Evolutionary conservation across 2,888 invertebrate species (phyloP), one percentile per base, ranked within the genome.

Genomic region (Amblyjoppa proteus): DNA sequence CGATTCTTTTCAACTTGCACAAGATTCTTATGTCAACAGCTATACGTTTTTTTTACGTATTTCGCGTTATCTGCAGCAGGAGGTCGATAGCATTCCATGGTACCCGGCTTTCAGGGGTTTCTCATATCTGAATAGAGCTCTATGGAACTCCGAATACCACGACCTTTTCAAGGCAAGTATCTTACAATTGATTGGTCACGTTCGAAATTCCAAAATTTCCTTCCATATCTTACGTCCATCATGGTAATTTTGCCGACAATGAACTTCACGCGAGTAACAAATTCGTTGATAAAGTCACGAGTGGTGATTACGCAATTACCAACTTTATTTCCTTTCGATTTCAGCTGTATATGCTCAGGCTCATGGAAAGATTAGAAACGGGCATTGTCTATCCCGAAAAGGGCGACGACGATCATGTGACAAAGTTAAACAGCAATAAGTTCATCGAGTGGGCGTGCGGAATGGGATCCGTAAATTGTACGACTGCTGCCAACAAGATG

Each of bases 51-150:
- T 58, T 25, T 3, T 58, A 20, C 11, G 25, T 3, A 95, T 95
- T 0, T 94, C 96, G 61, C 95, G 94, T 75, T 66, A 95, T 94
- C 89, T 98, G 86, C 93, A 94, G 69, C 94, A 95, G 6, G 97
- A 97, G 92, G 94, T 94, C 25, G 95, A 96, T 69, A 96, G 96
- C 84, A 94, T 96, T 7, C 96, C 97, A 0, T 97, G 97, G 97
- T 93, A 94, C n/a, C 94, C 96, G 0, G 96, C 96, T 3, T 94
- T 96, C 16, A 92, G 92, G 78, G 95, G 95, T 20, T 94, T 94
- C 78, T 91, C 91, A 82, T 94, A 93, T 2, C 88, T 93, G 1
- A 93, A 94, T 68, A 92, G 94, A 85, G 84, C 94, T 49, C 89
- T 90, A 90, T 80, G 89, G 84, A 95, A 96, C 31, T 95, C 95